phyloP scores from a whole-genome alignment of 2,888 invertebrate genomes.

The Stenotaenia linearis region DNA sequence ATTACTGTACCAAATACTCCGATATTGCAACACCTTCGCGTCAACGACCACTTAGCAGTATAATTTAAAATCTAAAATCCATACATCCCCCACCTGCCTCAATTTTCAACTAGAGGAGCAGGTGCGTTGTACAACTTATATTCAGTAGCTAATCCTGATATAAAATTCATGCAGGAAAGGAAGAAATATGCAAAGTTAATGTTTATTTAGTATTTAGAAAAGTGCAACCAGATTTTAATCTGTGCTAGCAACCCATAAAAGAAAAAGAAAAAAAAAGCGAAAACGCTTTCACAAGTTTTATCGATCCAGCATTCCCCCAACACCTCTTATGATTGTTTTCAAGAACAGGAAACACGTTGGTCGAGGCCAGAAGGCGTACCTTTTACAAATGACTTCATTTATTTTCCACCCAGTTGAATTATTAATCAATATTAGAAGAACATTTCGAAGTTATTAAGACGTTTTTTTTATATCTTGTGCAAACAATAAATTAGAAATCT shows the following conservation, averaged over 20 bases:
- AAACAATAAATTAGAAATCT: background rate
- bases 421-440: background rate
- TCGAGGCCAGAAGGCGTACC: slow-evolving; percentile 12
- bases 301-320: slow-evolving; percentile 5
- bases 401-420: background rate
- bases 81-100: background rate
- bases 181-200: background rate
- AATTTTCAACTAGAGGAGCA: background rate
- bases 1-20: no score
- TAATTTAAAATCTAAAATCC: background rate
- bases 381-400: slow-evolving; percentile 19
- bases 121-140: background rate
- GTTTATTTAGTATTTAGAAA: background rate
- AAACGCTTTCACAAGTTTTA: slow-evolving; percentile 13
- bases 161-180: background rate
- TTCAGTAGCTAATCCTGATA: background rate
- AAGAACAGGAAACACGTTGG: slow-evolving; percentile 2
- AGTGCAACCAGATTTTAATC: background rate
- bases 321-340: slow-evolving; percentile 19
- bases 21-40: no score
- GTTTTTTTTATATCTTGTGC: background rate
- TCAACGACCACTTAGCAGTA: background rate
- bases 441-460: background rate
- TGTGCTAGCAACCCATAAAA: background rate
- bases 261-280: background rate